Evolutionary conservation across 2,797 vertebrate species (phyloP), one percentile per base, ranked within the genome.

Genomic region (Pangasius mekongensis): DNA sequence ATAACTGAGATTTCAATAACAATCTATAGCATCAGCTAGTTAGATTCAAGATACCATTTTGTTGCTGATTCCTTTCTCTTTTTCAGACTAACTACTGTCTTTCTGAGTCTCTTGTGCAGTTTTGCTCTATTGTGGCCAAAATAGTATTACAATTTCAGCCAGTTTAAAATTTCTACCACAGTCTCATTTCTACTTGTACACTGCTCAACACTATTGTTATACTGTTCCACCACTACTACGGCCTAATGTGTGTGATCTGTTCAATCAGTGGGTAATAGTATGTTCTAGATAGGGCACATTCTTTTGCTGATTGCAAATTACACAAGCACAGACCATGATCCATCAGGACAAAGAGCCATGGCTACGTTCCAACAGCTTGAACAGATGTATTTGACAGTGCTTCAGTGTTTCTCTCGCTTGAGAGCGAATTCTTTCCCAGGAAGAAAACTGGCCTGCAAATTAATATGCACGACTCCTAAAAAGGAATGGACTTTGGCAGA

Each of bases 401-500:
- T 83, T 87, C 76, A 85, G 49, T 85, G 81, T 87, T 85, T 88
- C 39, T 88, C 66, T 88, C 13, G 27, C 69, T 86, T 86, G 77
- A 86, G 69, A 87, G 86, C 85, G 52, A 78, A 89, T 87, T 87
- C 54, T 87, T 87, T 86, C 86, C 87, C 74, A 85, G 60, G 64
- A 69, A 64, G 47, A 85, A 93, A 92, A 93, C 90, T 91, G 89
- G 90, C 91, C 92, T 89, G 91, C 91, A 92, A 86, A 94, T 93
- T 90, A 95, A 93, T 91, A 91, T 93, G 91, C 89, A 67, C n/a
- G 64, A 58, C 89, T 91, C 91, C 89, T 89, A 91, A 94, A 94
- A 92, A 91, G 92, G 93, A 95, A 71, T 91, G 82, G 91, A 93
- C 90, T 67, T 86, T 66, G 93, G 94, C 93, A 66, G 89, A 87